Percentiles rank a stretch among this genome's conserved stretches.
These are phyloP conservation scores for Holothuria scabra DNA, from an alignment of 53 echinoderm and acorn worm genomes.

Conservation along the genomic window DNA sequence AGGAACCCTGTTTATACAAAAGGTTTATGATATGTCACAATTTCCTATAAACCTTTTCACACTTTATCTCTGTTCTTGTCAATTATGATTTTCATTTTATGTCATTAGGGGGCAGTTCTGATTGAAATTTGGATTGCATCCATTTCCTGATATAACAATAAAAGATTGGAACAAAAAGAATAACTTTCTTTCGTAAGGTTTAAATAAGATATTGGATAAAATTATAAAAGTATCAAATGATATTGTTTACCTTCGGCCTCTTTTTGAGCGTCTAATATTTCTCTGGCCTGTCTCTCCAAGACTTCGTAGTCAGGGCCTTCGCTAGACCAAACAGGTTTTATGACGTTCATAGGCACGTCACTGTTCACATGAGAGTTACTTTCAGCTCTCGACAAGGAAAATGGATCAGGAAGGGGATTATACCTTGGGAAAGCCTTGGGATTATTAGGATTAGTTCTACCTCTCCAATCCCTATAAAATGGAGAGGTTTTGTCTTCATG, in stretches of 20 bases:
- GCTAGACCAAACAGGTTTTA: slow-evolving; percentile 50
- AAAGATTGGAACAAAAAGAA: too few species aligned
- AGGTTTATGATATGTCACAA: too few species aligned
- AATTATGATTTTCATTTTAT: too few species aligned
- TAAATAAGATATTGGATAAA: too few species aligned
- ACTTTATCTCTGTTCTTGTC: too few species aligned
- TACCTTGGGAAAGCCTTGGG: slow-evolving; percentile 27
- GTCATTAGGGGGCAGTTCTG: too few species aligned
- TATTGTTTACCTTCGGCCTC: slow-evolving; percentile 53
- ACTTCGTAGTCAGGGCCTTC: slow-evolving; percentile 82
- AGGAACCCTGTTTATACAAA: too few species aligned
- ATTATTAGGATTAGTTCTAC: neutral
- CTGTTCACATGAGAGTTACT: slow-evolving; percentile 32
- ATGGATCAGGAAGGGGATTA: slow-evolving; percentile 44
- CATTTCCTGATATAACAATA: too few species aligned
- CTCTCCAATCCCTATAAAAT: neutral
- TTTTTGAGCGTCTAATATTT: slow-evolving; percentile 88
- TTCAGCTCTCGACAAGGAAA: slow-evolving; percentile 19
- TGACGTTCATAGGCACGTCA: slow-evolving; percentile 14
- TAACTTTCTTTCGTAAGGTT: too few species aligned
- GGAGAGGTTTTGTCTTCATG: neutral
- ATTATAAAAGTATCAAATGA: too few species aligned
- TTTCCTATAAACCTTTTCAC: too few species aligned
- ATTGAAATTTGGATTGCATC: too few species aligned
- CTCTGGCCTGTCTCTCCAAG: slow-evolving; percentile 83